Evolutionary conservation across 2,113 vertebrate species (phyloP), one percentile per base, ranked within the genome.

Genomic region (Piaya cayana): DNA sequence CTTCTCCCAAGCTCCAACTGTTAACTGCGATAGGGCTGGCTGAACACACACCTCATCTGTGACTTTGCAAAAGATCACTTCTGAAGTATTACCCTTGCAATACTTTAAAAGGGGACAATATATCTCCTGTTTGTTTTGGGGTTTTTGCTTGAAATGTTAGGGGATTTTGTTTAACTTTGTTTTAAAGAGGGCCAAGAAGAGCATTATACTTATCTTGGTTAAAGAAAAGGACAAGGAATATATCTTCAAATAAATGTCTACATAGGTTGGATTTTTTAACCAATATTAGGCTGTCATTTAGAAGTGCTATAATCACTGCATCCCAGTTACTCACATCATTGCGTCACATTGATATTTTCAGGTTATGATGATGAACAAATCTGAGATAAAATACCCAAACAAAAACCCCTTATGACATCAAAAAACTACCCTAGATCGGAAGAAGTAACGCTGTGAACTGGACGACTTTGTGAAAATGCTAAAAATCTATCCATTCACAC

Each of bases 371-470:
- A 53, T 15, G 27, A 39, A 67, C 14, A 45, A 43, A 82, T 15
- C 45, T 71, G 32, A 47, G n/a, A 39, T 2, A 56, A 72, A 78
- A 78, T 2, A 34, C 10, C 12, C 69, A 86, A 43, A 8, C 8
- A n/a, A 19, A 55, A 39, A 26, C 8, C 13, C 39, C 45, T 82
- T 32, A 19, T 8, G 42, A 58, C 77, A 62, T 5, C 26, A 70
- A 36, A 34, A 7, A 19, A 30, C 36, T 0, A 1, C 30, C 7
- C 2, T 10, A 42, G 68, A 53, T 9, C 0, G 0, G 36, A 26
- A 14, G 34, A 25, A 32, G 14, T 8, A 36, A 62, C n/a, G 25
- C 19, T 0, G 1, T 5, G 80, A 15, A 2, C 25, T 6, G 45
- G 13, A 75, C 23, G 2, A 4, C 17, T 7, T 7, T 3, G n/a